Conservation (phyloP, 2,797 vertebrate genomes). For the Premnoplex brunnescens region DNA sequence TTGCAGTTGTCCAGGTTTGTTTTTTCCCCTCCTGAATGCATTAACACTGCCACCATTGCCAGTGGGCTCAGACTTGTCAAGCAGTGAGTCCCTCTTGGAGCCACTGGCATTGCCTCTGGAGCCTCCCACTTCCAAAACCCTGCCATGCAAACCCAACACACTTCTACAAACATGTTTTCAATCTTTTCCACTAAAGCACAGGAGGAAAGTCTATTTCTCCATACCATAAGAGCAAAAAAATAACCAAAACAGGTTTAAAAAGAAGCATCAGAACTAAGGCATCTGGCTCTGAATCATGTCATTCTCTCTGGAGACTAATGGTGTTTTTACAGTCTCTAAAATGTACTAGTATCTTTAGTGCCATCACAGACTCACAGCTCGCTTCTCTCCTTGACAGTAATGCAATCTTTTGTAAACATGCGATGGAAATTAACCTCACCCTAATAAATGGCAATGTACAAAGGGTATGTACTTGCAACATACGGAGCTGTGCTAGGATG, state of each 20-base stretch:
- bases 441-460: not conserved
- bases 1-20: not conserved
- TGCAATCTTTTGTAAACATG: not conserved
- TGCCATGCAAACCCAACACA: not conserved
- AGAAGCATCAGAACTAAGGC: not conserved
- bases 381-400: not conserved
- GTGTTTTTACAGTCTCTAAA: not conserved
- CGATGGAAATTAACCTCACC: not conserved
- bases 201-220: not conserved
- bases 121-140: not conserved
- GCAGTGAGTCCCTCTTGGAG: not conserved
- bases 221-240: not conserved
- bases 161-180: not conserved
- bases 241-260: not conserved
- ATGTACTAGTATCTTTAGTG: not conserved
- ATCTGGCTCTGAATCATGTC: not conserved
- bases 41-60: not conserved
- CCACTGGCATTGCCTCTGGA: not conserved
- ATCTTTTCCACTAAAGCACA: not conserved
- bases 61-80: not conserved
- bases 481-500: not conserved
- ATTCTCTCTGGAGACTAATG: not conserved
- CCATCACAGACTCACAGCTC: not conserved
- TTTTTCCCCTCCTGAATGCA: not conserved
- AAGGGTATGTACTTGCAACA: not conserved